phyloP scores from a whole-genome alignment of 2,888 invertebrate species.

The Phaedon cochleariae region DNA sequence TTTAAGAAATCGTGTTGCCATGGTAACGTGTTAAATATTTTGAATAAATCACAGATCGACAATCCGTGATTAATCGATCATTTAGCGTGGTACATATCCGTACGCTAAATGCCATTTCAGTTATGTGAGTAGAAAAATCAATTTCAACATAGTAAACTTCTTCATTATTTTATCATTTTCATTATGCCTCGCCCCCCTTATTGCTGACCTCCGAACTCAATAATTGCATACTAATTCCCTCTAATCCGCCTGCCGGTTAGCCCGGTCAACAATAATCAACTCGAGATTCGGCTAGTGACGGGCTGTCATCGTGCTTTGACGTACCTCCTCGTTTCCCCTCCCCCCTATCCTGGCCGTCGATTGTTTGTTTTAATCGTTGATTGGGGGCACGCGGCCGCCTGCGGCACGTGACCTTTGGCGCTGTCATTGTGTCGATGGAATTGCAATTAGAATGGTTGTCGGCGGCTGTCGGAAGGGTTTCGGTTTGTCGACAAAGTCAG shows the following conservation, averaged over 20 bases:
- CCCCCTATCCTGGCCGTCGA: slow-evolving; percentile 16
- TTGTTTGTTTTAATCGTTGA: slow-evolving; percentile 55
- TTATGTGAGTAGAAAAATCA: no score
- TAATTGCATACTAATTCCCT: slow-evolving; percentile 17
- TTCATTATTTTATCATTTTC: no score
- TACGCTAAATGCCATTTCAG: no score
- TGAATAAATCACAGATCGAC: no score
- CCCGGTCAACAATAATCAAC: slow-evolving; percentile 9
- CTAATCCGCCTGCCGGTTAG: slow-evolving; percentile 21
- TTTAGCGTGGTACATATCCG: no score
- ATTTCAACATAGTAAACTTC: no score
- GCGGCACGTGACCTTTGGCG: slow-evolving; percentile 47
- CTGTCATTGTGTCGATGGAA: slow-evolving; percentile 44
- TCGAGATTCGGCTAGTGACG: slow-evolving; percentile 11
- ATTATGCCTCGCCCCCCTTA: no score
- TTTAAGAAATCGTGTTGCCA: no score
- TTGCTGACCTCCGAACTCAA: background rate
- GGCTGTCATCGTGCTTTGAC: slow-evolving; percentile 19
- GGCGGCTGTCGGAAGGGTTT: slow-evolving; percentile 18
- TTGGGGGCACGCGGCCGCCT: slow-evolving; percentile 47
- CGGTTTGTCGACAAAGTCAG: no score
- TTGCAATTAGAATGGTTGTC: slow-evolving; percentile 52
- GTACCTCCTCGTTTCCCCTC: slow-evolving; percentile 7
- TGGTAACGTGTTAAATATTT: no score
- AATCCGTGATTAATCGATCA: no score